These are phyloP conservation scores for Myiozetetes cayanensis DNA, from an alignment of 2,113 vertebrate genomes.

Conservation along the genomic window DNA sequence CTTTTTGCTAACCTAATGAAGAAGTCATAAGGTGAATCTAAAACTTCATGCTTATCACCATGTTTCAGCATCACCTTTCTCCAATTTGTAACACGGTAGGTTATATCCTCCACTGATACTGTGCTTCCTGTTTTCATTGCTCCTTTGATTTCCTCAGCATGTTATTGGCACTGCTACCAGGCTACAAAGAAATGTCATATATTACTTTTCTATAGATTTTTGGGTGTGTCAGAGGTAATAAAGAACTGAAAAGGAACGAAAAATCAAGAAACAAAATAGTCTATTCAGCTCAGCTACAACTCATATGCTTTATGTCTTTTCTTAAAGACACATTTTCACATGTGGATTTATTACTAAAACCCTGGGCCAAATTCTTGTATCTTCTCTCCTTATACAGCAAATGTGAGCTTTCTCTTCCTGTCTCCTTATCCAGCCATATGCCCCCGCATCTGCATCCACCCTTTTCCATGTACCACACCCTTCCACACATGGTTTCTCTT, in stretches of 20 bases:
- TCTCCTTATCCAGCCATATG: not conserved
- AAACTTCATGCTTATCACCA: not conserved
- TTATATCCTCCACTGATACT: not conserved
- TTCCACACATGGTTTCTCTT: not conserved
- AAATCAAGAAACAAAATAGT: not conserved
- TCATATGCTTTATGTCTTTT: not conserved
- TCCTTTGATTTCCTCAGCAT: not conserved
- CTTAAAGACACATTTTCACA: not conserved
- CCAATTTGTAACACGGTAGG: not conserved
- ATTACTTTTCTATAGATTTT: not conserved
- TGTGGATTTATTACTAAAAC: not conserved
- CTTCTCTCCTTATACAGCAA: not conserved
- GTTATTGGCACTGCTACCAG: not conserved
- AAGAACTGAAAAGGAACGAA: not conserved
- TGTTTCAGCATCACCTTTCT: not conserved
- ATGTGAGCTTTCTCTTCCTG: not conserved
- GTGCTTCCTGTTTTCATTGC: not conserved
- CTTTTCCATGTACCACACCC: not conserved
- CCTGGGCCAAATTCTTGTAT: not conserved
- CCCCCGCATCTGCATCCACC: fast-evolving
- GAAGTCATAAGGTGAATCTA: not conserved
- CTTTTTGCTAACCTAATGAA: not conserved
- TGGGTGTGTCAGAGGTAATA: not conserved
- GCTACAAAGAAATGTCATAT: not conserved
- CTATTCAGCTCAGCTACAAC: not conserved